Conservation (phyloP, 2,888 invertebrate genomes). For the Deilephila porcellus region DNA sequence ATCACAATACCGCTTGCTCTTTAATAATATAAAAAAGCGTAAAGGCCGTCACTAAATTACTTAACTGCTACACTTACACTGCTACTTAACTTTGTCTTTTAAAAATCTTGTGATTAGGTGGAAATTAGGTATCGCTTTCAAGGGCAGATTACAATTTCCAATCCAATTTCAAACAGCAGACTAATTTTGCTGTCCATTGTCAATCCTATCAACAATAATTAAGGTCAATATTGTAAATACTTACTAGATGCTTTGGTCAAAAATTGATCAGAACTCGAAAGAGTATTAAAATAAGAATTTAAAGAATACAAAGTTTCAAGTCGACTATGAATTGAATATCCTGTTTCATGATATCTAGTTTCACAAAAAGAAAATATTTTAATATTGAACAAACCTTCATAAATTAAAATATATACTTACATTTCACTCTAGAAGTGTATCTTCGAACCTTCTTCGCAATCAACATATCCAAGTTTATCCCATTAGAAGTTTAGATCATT, state of each 20-base stretch:
- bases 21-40: constrained; percentile 59
- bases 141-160: background rate
- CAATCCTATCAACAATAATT: too few species aligned
- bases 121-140: background rate
- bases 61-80: constrained; percentile 51
- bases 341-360: too few species aligned
- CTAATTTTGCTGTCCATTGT: too few species aligned
- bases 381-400: background rate
- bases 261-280: background rate
- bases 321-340: too few species aligned
- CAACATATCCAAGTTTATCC: background rate
- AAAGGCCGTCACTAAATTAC: constrained; percentile 58
- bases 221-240: background rate
- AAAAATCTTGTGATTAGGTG: constrained; percentile 5
- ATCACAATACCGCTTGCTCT: constrained; percentile 73
- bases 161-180: background rate
- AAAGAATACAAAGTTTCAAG: too few species aligned
- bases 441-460: background rate
- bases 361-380: background rate
- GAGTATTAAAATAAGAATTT: too few species aligned
- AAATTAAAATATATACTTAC: constrained; percentile 1
- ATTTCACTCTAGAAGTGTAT: background rate
- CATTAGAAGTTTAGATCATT: constrained; percentile 5
- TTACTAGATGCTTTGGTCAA: background rate
- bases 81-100: background rate